Evolutionary conservation across 2,888 invertebrate species (phyloP).

Genomic region (Rhamnusium bicolor): DNA sequence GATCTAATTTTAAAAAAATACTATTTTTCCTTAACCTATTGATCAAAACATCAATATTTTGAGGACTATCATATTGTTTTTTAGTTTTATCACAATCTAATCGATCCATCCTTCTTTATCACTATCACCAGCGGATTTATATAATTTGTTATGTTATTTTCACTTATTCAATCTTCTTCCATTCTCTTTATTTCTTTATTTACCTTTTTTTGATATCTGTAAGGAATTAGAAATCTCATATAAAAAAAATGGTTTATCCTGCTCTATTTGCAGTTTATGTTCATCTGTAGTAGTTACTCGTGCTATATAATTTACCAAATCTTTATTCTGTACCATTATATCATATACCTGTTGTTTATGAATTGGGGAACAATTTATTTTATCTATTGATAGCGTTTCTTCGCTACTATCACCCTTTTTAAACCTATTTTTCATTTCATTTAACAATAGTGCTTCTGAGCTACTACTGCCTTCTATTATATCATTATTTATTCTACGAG

Average conservation of each 20-base stretch:
- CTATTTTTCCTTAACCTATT: conserved; percentile 4
- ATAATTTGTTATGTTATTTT: background rate
- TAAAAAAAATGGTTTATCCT: background rate
- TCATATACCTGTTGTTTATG: too few relatives aligned
- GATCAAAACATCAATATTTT: background rate
- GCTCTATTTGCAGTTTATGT: background rate
- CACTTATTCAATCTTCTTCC: background rate
- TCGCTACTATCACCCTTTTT: too few relatives aligned
- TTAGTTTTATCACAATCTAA: background rate
- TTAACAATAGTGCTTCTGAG: too few relatives aligned
- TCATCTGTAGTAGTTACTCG: background rate
- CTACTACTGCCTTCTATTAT: too few relatives aligned
- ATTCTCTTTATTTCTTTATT: background rate
- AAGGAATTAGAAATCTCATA: background rate
- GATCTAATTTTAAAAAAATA: conserved; percentile 11
- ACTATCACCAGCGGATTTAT: background rate
- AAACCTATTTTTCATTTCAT: too few relatives aligned
- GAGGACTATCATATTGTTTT: background rate
- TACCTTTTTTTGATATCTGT: background rate
- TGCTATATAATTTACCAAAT: too few relatives aligned
- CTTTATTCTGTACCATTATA: too few relatives aligned
- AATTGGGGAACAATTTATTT: too few relatives aligned
- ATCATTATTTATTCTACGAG: too few relatives aligned
- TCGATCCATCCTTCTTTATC: background rate
- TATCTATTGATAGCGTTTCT: too few relatives aligned